Evolutionary conservation across 2,113 vertebrate genomes (phyloP).

Genomic region (Clarias batrachus): DNA sequence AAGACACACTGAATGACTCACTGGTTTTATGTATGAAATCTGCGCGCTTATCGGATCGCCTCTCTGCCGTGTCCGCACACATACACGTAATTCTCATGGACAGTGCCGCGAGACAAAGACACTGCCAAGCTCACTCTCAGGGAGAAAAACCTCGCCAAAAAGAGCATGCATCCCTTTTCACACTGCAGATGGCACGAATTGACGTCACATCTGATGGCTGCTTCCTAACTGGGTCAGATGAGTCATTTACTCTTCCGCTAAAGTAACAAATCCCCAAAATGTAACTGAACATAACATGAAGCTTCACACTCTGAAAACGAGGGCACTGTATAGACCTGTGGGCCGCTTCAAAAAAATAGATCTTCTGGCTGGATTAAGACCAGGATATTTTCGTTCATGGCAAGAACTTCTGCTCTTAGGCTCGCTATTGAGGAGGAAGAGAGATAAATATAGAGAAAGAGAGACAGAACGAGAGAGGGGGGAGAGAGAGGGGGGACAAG

Average conservation of each 20-base stretch:
- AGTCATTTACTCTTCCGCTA: not conserved
- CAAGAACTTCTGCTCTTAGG: slow-evolving; percentile 41
- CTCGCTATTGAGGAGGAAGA: not conserved
- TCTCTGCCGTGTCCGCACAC: not conserved
- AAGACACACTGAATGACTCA: not conserved
- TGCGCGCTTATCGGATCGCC: not conserved
- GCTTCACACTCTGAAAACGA: not conserved
- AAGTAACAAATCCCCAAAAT: not conserved
- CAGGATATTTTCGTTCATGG: not conserved
- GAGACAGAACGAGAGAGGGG: not conserved
- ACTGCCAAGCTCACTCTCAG: not conserved
- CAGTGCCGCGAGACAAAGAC: not conserved
- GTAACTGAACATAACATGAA: slow-evolving; percentile 1
- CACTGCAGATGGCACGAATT: slow-evolving; percentile 7
- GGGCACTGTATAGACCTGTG: not conserved
- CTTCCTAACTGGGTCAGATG: slow-evolving; percentile 17
- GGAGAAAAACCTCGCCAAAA: not conserved
- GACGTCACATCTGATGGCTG: slow-evolving; percentile 7
- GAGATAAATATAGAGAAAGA: not conserved
- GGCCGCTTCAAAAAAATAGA: not conserved
- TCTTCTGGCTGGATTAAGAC: not conserved
- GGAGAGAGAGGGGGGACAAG: not conserved
- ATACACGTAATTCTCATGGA: not conserved
- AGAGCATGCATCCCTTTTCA: slow-evolving; percentile 1
- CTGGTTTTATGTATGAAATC: not conserved